A percentile compares a stretch with the other conserved stretches of the same genome.
These are phyloP conservation scores for Harpegnathos saltator DNA, from an alignment of 1,140 invertebrate species.

Conservation along the genomic window DNA sequence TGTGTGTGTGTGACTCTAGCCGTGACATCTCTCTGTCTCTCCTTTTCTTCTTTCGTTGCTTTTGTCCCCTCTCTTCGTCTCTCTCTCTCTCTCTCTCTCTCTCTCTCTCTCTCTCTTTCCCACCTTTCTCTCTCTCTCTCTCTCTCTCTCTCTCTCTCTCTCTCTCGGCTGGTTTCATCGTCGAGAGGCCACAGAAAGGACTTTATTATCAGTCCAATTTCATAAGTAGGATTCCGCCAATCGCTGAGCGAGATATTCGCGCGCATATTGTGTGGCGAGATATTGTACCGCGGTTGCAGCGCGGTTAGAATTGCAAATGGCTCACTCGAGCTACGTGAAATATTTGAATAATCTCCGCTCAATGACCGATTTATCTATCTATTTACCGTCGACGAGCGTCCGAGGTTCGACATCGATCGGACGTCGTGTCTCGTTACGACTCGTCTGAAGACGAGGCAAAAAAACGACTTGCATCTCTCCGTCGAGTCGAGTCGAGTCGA, in stretches of 20 bases:
- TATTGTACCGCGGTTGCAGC: conserved; percentile 26
- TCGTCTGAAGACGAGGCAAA: background rate
- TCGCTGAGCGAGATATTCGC: conserved; percentile 4
- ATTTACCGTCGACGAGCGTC: conserved; percentile 41
- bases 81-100: no score
- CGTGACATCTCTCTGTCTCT: no score
- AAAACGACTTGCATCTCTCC: no score
- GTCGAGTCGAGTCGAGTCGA: no score
- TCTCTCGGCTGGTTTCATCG: background rate
- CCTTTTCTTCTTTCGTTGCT: no score
- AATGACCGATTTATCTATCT: conserved; percentile 52
- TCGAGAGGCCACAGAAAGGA: conserved; percentile 21
- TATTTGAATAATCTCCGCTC: conserved; percentile 64
- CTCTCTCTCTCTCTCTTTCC: no score
- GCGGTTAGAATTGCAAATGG: conserved; percentile 63
- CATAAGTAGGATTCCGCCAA: conserved; percentile 41
- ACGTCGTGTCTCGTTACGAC: background rate
- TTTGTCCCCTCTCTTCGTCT: no score
- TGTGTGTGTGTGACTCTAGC: no score
- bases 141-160: no score
- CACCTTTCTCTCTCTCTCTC: no score
- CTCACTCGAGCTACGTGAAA: conserved; percentile 48
- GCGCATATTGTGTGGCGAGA: conserved; percentile 24
- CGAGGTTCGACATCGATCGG: conserved; percentile 28
- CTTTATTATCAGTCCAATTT: conserved; percentile 35